Conservation (phyloP, 2,888 invertebrate species). For the Ligdia adustata region DNA sequence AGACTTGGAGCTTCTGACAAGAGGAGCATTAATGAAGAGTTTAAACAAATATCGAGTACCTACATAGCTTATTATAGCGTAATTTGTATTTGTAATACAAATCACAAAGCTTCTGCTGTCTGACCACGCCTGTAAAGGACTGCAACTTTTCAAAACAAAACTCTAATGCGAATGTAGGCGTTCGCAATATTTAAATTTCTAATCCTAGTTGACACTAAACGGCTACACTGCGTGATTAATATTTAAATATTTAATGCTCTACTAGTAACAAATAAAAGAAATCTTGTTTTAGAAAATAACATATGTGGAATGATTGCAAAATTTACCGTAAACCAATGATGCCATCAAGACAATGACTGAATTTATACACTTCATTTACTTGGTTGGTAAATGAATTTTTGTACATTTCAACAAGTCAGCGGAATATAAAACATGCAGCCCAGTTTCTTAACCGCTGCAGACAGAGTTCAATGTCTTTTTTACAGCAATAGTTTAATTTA, state of each 20-base stretch:
- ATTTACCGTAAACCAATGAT: slow-evolving; percentile 23
- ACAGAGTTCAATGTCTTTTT: slow-evolving; percentile 24
- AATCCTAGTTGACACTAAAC: background rate
- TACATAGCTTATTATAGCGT: too few relatives aligned
- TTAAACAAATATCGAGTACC: too few relatives aligned
- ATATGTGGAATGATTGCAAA: slow-evolving; percentile 8
- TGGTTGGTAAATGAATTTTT: slow-evolving; percentile 18
- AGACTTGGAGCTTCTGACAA: too few relatives aligned
- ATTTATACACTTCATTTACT: slow-evolving; percentile 6
- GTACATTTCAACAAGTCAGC: slow-evolving; percentile 13
- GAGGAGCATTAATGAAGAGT: too few relatives aligned
- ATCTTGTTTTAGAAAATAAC: too few relatives aligned
- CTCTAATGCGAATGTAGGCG: too few relatives aligned
- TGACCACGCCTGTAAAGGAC: too few relatives aligned
- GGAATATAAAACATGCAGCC: slow-evolving; percentile 27
- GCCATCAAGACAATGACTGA: slow-evolving; percentile 16
- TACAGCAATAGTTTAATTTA: slow-evolving; percentile 22
- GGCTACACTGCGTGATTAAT: background rate
- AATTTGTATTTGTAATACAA: too few relatives aligned
- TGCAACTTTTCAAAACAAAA: too few relatives aligned
- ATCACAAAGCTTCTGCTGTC: too few relatives aligned
- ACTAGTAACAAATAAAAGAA: too few relatives aligned
- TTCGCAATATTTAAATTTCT: background rate
- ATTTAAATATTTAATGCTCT: slow-evolving; percentile 10
- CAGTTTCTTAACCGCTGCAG: slow-evolving; percentile 23